Base-by-base conservation (phyloP, 2,888 invertebrate genomes). In the Mimumesa dahlbomi region DNA sequence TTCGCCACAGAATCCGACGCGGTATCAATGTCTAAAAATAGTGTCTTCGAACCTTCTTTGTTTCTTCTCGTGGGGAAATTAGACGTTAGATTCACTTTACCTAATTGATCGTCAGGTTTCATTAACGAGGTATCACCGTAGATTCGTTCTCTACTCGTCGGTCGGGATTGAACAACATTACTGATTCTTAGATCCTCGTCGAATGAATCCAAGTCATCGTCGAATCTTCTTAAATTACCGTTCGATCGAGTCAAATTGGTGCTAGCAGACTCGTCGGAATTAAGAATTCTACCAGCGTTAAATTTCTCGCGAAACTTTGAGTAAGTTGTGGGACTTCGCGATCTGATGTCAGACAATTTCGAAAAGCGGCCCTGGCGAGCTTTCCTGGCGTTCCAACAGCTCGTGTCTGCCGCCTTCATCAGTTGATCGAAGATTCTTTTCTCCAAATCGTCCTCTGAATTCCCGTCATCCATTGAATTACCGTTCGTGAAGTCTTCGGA, bases 1-100 rank as follows among this genome's bases (percentile, higher is more conserved):
- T 66, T 79, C 16, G 62, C 66, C 29, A 76, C 31, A 46, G 70
- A 71, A 43, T 81, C 80, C 40, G 69, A 58, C 25, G 75, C 73
- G 48, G 68, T 72, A 22, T 81, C 82, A 49, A 22, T 11, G n/a
- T 52, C 38, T 62, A 53, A 13, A 36, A 13, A 38, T 43, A 40
- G 5, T 22, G 29, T 69, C 40, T 50, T 18, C 21, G 45, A 18
- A 14, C 38, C 21, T 6, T 58, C 49, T 7, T 48, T 49, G 4
- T 5, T 46, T 31, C 57, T 57, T 11, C 66, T 65, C 48, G 59
- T 43, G n/a, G n/a, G n/a, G n/a, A n/a, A n/a, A n/a, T n/a, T n/a
- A n/a, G n/a, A n/a, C n/a, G n/a, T n/a, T n/a, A n/a, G n/a, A n/a
- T n/a, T n/a, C n/a, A n/a, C n/a, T n/a, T n/a, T n/a, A n/a, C n/a